Evolutionary conservation across 2,113 vertebrate genomes (phyloP).

Genomic region (Brachionichthys hirsutus): DNA sequence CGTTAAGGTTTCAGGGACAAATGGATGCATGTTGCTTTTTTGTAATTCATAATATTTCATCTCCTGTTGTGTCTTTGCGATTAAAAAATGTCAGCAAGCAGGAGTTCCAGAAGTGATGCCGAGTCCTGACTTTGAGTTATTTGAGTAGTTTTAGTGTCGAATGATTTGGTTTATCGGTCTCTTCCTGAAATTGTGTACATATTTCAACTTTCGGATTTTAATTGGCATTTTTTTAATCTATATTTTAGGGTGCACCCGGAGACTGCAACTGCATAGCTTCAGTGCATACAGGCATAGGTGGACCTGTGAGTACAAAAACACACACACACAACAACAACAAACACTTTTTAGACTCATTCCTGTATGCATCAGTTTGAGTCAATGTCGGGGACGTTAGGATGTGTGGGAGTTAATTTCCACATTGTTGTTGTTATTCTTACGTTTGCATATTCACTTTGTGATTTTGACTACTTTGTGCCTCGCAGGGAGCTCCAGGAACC

Average conservation of each 20-base stretch:
- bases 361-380: too few relatives aligned
- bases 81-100: too few relatives aligned
- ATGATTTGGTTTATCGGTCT: too few relatives aligned
- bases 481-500: constrained; percentile 90
- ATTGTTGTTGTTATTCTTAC: constrained; percentile 38
- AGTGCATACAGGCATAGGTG: constrained; percentile 71
- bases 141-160: too few relatives aligned
- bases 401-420: constrained; percentile 8
- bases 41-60: too few relatives aligned
- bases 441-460: constrained; percentile 18
- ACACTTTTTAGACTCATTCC: too few relatives aligned
- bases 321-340: too few relatives aligned
- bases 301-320: constrained; percentile 82
- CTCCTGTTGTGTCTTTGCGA: too few relatives aligned
- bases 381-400: neutral
- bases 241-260: constrained; percentile 84
- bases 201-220: constrained; percentile 17
- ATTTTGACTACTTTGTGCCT: constrained; percentile 66
- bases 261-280: constrained; percentile 82
- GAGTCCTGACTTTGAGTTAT: too few relatives aligned
- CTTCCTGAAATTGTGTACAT: constrained; percentile 12
- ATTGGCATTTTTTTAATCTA: constrained; percentile 18
- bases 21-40: too few relatives aligned
- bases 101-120: too few relatives aligned
- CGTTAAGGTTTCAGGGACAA: neutral